Conservation (phyloP, 2,113 vertebrate genomes). For the Candoia aspera region DNA sequence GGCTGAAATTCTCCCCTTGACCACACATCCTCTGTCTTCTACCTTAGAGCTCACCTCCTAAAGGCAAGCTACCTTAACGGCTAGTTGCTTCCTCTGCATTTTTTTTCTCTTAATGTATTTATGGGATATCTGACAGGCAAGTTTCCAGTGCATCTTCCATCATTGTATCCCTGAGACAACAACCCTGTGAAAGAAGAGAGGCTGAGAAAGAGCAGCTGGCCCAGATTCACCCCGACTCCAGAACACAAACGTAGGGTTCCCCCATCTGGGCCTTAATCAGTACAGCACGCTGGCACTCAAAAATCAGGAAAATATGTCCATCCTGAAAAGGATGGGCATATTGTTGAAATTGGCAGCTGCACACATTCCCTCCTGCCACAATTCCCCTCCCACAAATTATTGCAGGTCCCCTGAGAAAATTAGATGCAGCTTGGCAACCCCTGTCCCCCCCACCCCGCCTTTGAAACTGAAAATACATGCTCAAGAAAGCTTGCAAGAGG, state of each 20-base stretch:
- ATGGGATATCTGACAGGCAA: background rate
- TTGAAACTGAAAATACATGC: background rate
- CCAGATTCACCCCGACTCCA: background rate
- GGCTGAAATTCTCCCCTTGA: too few species aligned
- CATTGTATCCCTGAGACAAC: background rate
- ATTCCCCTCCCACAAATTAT: background rate
- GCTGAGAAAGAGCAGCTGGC: background rate
- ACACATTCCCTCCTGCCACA: background rate
- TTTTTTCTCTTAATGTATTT: background rate
- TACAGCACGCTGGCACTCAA: background rate
- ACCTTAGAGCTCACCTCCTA: background rate
- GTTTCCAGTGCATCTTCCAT: background rate
- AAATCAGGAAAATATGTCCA: background rate
- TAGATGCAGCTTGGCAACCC: background rate
- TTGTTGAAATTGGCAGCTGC: background rate
- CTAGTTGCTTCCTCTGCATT: background rate
- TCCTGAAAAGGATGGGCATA: background rate
- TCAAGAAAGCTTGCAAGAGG: background rate
- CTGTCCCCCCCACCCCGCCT: background rate
- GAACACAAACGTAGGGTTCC: background rate
- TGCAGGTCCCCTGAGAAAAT: background rate
- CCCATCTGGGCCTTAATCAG: background rate
- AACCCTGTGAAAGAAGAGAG: background rate
- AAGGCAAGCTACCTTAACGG: background rate
- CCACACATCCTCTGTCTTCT: background rate